Base-by-base conservation (phyloP, 37 sponge, comb jelly and placozoan species). In the Eunapius fragilis region DNA sequence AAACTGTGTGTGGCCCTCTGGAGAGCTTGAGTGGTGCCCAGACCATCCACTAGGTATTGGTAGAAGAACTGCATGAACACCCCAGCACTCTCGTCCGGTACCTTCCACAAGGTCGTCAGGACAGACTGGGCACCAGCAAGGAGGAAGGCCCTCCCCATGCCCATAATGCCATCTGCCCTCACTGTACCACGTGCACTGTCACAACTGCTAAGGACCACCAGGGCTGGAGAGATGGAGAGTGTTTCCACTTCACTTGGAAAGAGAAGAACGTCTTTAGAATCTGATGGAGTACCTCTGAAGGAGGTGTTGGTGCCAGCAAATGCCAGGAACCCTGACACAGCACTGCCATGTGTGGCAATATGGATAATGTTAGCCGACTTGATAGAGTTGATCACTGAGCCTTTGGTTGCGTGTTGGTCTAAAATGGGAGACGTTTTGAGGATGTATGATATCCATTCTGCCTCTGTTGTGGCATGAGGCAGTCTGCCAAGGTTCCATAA, bases 11-110 rank as follows among this genome's bases (percentile, higher is more conserved):
- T 82, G 36, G 93, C 75, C 71, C 90, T 92, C 80, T 95, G 96
- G 23, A 95, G 70, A 17, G 96, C 88, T 24, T 68, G 71, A 0
- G 86, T 68, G 37, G 78, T 80, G 25, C 77, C 31, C 23, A 69
- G 33, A 11, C 91, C 93, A 86, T 94, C 84, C 36, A 78, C 58
- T 37, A 90, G 58, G 71, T 87, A 87, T 27, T 84, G 90, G 76
- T 95, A 95, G 77, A 95, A 92, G 74, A 84, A 87, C 77, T 75
- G 74, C 96, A 92, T 92, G 78, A 95, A 92, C 30, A 86, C 72
- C 25, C 67, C 27, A 26, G 96, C 93, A 82, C 82, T 80, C 49
- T 92, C 80, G 76, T 95, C 96, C 7, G 93, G 93, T 2, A 92
- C 93, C 30, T 83, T 78, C 88, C 90, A 89, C 19, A 92, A 80